Evolutionary conservation across 2,113 vertebrate genomes (phyloP).

Genomic region (Ammodramus savannarum): DNA sequence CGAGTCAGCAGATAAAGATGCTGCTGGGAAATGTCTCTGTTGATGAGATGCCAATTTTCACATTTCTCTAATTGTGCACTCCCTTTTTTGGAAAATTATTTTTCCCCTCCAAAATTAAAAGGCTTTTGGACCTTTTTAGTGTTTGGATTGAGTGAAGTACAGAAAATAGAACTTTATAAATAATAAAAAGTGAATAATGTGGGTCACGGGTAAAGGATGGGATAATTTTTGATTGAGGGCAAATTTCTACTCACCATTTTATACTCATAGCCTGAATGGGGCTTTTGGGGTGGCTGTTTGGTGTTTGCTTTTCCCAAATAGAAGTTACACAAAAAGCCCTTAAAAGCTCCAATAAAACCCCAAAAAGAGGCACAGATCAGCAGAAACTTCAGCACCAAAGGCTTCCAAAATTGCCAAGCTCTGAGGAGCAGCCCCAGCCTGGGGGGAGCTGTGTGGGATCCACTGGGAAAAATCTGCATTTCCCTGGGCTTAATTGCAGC

Average conservation of each 20-base stretch:
- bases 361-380: neutral
- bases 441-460: neutral
- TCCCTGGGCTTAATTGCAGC: neutral
- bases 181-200: neutral
- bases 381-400: neutral
- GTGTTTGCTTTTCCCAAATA: neutral
- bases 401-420: neutral
- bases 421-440: neutral
- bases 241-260: neutral
- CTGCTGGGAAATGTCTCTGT: neutral
- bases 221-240: neutral
- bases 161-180: neutral
- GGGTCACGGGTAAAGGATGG: rapidly evolving
- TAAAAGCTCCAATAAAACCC: neutral
- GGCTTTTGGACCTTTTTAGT: neutral
- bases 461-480: neutral
- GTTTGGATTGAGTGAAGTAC: neutral
- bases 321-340: neutral
- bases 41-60: neutral
- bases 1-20: neutral
- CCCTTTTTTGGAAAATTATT: neutral
- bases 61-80: neutral
- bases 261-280: neutral
- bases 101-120: neutral
- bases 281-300: neutral